phyloP scores from a whole-genome alignment of 2,797 vertebrate species.

The Lates japonicus region DNA sequence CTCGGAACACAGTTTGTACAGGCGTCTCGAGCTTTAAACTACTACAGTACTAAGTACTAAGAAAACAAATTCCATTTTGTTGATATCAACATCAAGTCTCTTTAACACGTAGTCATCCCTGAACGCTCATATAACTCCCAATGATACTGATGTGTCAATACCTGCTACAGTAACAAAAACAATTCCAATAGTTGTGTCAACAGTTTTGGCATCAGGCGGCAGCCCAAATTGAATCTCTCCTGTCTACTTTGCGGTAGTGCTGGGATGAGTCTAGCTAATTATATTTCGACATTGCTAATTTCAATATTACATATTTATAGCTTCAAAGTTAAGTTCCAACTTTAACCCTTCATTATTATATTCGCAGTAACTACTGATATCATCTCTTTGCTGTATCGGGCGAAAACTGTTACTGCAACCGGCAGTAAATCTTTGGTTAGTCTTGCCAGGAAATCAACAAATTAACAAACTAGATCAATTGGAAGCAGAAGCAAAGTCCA shows the following conservation, averaged over 20 bases:
- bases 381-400: not conserved
- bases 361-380: not conserved
- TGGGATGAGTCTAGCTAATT: not conserved
- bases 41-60: not conserved
- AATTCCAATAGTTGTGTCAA: not conserved
- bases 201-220: not conserved
- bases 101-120: not conserved
- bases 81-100: too few relatives aligned
- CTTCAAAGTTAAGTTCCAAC: not conserved
- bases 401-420: conserved; percentile 1
- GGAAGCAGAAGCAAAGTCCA: conserved; percentile 2
- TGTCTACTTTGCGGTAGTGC: too few relatives aligned
- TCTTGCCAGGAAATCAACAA: conserved; percentile 1
- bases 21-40: not conserved
- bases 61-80: conserved; percentile 29
- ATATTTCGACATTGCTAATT: not conserved
- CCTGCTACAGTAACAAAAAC: not conserved
- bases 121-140: not conserved
- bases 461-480: conserved; percentile 27
- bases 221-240: not conserved
- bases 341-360: not conserved
- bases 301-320: not conserved
- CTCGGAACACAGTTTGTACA: conserved; percentile 9
- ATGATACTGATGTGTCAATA: not conserved
- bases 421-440: conserved; percentile 17